A percentile compares a stretch with the other conserved stretches of the same genome.
phyloP scores from a whole-genome alignment of 1,140 invertebrate genomes.

The Zaprionus africanus region DNA sequence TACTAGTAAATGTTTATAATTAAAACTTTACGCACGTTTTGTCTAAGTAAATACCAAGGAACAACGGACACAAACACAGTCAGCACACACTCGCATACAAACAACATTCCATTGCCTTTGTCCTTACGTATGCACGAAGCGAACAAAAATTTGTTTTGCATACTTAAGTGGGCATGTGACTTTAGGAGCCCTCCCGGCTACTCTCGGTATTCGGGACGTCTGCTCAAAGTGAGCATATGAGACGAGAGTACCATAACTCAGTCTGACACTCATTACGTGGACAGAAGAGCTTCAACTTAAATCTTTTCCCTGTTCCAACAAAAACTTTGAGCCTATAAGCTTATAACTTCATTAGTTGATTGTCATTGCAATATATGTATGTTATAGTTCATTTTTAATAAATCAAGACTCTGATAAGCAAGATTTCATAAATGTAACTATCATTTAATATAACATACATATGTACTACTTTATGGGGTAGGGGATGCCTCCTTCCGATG shows the following conservation, averaged over 20 bases:
- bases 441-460: too few species aligned
- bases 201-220: conserved; percentile 22
- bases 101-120: conserved; percentile 47
- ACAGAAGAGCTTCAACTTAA: conserved; percentile 10
- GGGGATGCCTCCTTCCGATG: too few species aligned
- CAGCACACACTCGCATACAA: conserved; percentile 16
- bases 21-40: conserved; percentile 82
- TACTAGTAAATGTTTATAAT: conserved; percentile 73
- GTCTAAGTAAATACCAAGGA: conserved; percentile 74
- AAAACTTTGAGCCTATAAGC: neutral
- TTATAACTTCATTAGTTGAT: neutral
- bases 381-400: too few species aligned
- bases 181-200: conserved; percentile 14
- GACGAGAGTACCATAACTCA: neutral
- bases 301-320: neutral
- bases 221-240: conserved; percentile 32
- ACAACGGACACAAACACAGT: conserved; percentile 31
- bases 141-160: conserved; percentile 72
- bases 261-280: conserved; percentile 58
- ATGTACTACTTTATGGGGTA: too few species aligned
- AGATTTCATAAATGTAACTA: too few species aligned
- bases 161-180: conserved; percentile 68
- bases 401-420: too few species aligned
- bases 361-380: neutral
- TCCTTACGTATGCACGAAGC: conserved; percentile 67